phyloP scores from a whole-genome alignment of 2,888 invertebrate genomes.

The Stenodema calcarata region DNA sequence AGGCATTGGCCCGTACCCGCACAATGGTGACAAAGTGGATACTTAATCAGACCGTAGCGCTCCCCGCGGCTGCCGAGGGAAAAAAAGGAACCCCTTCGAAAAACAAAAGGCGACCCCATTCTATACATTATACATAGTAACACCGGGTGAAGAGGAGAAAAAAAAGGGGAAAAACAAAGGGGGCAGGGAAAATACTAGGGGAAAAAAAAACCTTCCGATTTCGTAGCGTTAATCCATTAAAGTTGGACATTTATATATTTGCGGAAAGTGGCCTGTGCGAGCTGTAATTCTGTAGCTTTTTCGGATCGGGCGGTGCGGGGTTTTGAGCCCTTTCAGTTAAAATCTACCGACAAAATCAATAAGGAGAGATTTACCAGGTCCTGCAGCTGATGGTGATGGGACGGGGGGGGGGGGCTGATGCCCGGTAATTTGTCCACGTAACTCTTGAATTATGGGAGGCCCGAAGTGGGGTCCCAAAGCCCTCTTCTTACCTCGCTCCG shows the following conservation, averaged over 20 bases:
- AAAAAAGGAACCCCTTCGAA: background rate
- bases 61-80: background rate
- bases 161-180: background rate
- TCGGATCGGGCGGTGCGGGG: background rate
- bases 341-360: background rate
- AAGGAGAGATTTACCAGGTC: background rate
- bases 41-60: background rate
- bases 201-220: background rate
- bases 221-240: background rate
- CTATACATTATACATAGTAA: constrained; percentile 2
- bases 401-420: background rate
- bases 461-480: background rate
- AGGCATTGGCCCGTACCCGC: background rate
- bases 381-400: background rate
- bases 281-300: background rate
- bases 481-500: background rate
- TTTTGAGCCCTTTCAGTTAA: background rate
- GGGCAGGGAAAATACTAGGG: background rate
- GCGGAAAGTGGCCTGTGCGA: background rate
- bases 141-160: background rate
- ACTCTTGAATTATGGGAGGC: background rate
- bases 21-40: constrained; percentile 2
- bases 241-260: background rate
- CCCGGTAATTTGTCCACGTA: background rate
- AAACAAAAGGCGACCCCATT: background rate